phyloP scores from a whole-genome alignment of 2,888 invertebrate genomes.

The Fissipunctia ypsillon region DNA sequence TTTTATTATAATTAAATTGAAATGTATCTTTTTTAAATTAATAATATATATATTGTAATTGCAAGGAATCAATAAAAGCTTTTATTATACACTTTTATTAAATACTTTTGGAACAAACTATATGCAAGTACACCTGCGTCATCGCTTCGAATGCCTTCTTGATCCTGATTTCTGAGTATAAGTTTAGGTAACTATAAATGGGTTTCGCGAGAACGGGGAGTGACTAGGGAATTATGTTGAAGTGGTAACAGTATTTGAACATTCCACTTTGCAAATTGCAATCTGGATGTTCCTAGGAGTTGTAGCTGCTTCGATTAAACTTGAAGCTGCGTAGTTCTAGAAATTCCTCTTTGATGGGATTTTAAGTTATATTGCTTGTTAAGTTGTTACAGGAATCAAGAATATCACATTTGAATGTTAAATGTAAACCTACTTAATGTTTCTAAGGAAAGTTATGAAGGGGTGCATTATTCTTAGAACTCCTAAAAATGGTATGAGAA shows the following conservation, averaged over 20 bases:
- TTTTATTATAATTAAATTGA: too few relatives aligned
- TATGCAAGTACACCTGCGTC: background rate
- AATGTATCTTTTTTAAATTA: too few relatives aligned
- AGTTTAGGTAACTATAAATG: constrained; percentile 24
- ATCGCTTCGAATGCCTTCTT: background rate
- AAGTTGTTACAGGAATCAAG: background rate
- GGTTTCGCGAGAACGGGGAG: background rate
- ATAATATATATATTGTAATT: too few relatives aligned
- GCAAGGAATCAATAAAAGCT: too few relatives aligned
- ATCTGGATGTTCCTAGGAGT: background rate
- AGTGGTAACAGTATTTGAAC: background rate
- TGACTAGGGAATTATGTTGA: constrained; percentile 1
- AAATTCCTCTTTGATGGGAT: background rate
- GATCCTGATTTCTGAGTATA: background rate
- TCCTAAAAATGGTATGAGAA: background rate
- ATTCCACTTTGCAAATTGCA: constrained; percentile 18
- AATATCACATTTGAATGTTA: background rate
- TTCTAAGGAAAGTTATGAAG: background rate
- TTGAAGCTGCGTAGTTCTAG: constrained; percentile 9
- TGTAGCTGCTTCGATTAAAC: constrained; percentile 12
- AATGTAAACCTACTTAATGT: background rate
- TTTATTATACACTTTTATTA: background rate
- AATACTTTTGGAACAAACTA: background rate
- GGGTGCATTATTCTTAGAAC: background rate
- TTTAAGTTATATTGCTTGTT: background rate